phyloP scores from a whole-genome alignment of 2,113 vertebrate genomes.

The Platichthys flesus region DNA sequence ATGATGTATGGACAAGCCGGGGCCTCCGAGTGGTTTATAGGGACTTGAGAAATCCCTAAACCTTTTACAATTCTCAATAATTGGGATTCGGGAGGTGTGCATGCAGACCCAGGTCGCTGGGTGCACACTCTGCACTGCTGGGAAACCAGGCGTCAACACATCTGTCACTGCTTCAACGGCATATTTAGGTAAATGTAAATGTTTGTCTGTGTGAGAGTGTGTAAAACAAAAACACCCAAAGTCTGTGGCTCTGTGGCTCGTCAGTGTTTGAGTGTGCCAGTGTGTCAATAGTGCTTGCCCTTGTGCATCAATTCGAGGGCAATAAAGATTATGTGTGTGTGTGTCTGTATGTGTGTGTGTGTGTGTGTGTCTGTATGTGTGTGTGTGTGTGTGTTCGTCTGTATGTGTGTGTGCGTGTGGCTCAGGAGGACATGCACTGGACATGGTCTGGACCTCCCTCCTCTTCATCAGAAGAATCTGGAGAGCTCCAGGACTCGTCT shows the following conservation, averaged over 20 bases:
- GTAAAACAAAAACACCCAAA: constrained; percentile 32
- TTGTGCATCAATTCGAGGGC: constrained; percentile 78
- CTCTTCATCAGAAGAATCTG: constrained; percentile 91
- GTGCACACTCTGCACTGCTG: constrained; percentile 38
- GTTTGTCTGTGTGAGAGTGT: constrained; percentile 50
- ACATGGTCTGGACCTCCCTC: constrained; percentile 92
- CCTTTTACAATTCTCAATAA: constrained; percentile 38
- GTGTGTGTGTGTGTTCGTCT: constrained; percentile 31
- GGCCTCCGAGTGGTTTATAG: constrained; percentile 46
- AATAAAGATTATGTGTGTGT: constrained; percentile 52
- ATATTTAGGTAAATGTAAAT: constrained; percentile 54
- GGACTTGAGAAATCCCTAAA: constrained; percentile 43
- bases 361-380: background rate
- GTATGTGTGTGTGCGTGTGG: constrained; percentile 28
- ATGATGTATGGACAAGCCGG: constrained; percentile 36
- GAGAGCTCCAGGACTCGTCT: constrained; percentile 91
- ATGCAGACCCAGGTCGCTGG: constrained; percentile 24
- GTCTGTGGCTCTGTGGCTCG: constrained; percentile 64
- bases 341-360: constrained; percentile 8
- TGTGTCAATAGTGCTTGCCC: constrained; percentile 78
- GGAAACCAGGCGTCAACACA: constrained; percentile 43
- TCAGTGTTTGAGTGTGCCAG: constrained; percentile 73
- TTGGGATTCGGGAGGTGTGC: constrained; percentile 39
- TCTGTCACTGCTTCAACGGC: constrained; percentile 52
- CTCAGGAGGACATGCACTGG: constrained; percentile 97